A percentile compares a stretch with the other conserved stretches of the same genome.
phyloP scores from a whole-genome alignment of 2,113 vertebrate genomes.

The Canis aureus region DNA sequence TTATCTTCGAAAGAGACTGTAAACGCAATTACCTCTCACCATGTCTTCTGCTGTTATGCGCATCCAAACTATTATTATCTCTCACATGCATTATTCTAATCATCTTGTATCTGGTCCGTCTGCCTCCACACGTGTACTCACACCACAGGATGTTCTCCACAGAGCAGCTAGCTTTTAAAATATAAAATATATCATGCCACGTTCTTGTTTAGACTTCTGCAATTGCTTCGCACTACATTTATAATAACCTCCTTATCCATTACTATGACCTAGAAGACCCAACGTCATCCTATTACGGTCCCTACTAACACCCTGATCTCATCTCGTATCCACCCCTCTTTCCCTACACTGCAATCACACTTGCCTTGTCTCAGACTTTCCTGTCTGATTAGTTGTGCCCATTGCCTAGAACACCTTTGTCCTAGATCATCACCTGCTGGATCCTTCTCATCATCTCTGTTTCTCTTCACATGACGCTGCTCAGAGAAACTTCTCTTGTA shows the following conservation, averaged over 20 bases:
- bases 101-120: background rate
- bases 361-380: background rate
- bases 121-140: background rate
- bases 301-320: background rate
- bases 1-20: background rate
- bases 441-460: background rate
- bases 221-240: background rate
- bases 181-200: background rate
- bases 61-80: too few relatives aligned
- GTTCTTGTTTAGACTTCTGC: background rate
- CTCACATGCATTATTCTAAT: too few relatives aligned
- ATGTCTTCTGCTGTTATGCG: rapidly evolving
- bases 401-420: background rate
- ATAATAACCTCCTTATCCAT: background rate
- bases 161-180: background rate
- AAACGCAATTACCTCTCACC: background rate
- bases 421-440: too few relatives aligned
- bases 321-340: background rate
- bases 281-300: rapidly evolving
- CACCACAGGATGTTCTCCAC: background rate
- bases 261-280: background rate
- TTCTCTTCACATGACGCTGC: background rate
- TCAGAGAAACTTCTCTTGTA: background rate
- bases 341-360: rapidly evolving
- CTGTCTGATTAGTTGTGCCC: background rate